phyloP scores from a whole-genome alignment of 2,797 vertebrate genomes.

The Spinibarbus caldwelli region DNA sequence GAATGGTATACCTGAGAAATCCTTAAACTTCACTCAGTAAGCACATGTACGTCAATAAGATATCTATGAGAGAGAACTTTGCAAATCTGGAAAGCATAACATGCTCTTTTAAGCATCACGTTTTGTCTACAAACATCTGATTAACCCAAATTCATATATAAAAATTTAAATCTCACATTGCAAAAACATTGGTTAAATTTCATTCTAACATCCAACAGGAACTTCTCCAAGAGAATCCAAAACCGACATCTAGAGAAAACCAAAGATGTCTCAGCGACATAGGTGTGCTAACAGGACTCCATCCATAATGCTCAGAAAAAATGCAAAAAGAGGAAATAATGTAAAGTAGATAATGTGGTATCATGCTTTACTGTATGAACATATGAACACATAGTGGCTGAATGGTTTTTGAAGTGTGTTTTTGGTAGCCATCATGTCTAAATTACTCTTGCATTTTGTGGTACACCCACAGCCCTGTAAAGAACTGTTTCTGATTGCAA shows the following conservation, averaged over 20 bases:
- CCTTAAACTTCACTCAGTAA: constrained; percentile 34
- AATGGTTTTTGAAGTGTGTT: constrained; percentile 22
- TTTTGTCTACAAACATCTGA: background rate
- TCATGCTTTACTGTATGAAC: background rate
- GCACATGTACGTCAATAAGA: constrained; percentile 1
- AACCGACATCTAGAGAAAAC: background rate
- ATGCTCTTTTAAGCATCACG: background rate
- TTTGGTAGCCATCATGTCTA: constrained; percentile 13
- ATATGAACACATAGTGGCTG: constrained; percentile 11
- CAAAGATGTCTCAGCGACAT: background rate
- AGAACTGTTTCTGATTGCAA: background rate
- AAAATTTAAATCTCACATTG: background rate
- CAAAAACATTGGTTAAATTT: background rate
- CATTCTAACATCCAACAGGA: background rate
- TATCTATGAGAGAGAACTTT: background rate
- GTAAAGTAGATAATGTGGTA: background rate
- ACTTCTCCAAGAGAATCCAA: background rate
- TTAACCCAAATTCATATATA: background rate
- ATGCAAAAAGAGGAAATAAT: background rate
- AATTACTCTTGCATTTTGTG: constrained; percentile 32
- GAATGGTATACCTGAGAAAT: constrained; percentile 62
- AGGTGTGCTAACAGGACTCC: constrained; percentile 10
- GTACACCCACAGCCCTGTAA: constrained; percentile 22
- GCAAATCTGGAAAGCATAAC: background rate
- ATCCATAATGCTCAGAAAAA: background rate